phyloP scores from a whole-genome alignment of 2,888 invertebrate species.

The Notodonta ziczac region DNA sequence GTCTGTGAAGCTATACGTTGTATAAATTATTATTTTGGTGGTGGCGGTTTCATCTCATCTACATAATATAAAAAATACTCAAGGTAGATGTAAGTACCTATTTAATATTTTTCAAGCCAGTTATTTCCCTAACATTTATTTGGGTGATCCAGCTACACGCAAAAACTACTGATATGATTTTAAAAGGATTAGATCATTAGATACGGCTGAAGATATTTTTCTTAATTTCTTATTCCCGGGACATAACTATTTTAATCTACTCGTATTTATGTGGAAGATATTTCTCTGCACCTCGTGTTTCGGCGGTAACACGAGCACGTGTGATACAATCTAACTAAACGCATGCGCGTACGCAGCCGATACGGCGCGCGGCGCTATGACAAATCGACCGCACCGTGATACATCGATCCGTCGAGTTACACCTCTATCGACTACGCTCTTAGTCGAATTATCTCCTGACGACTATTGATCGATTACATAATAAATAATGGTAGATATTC shows the following conservation, averaged over 20 bases:
- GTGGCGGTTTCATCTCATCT: no score
- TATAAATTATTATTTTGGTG: no score
- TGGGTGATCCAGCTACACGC: no score
- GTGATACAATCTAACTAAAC: conserved; percentile 27
- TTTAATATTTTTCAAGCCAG: no score
- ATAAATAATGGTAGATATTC: conserved; percentile 45
- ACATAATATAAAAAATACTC: no score
- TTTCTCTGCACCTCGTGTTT: conserved; percentile 10
- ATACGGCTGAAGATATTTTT: no score
- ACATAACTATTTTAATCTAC: neutral
- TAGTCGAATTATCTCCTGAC: conserved; percentile 46
- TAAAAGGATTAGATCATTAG: no score
- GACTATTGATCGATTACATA: conserved; percentile 45
- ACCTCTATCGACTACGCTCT: conserved; percentile 39
- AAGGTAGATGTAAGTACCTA: no score
- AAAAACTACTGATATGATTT: no score
- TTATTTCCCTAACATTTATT: no score
- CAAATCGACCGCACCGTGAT: conserved; percentile 52
- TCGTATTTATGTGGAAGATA: conserved; percentile 16
- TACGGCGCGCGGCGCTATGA: conserved; percentile 50
- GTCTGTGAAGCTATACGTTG: no score
- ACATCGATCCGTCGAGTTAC: conserved; percentile 46
- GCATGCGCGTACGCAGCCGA: conserved; percentile 29
- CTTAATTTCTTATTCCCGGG: neutral
- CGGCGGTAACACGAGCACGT: conserved; percentile 16